These are phyloP conservation scores for Xenentodon cancila DNA, from an alignment of 2,797 vertebrate genomes.

Conservation along the genomic window DNA sequence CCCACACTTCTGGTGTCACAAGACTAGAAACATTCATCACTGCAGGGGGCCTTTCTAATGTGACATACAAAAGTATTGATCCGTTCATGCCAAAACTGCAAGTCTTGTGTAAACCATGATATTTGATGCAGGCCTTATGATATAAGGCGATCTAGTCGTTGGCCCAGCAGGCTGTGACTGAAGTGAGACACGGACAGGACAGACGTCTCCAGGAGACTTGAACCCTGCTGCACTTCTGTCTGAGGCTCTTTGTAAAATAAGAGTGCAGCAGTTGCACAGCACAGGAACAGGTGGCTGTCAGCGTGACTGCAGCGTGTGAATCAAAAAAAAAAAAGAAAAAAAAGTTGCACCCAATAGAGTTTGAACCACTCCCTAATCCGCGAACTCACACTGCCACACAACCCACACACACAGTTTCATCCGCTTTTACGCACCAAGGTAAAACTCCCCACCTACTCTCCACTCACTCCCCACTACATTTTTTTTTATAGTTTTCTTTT, in stretches of 20 bases:
- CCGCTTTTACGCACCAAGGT: constrained; percentile 1
- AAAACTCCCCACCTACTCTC: constrained; percentile 16
- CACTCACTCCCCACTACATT: background rate
- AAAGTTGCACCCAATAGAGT: constrained; percentile 37
- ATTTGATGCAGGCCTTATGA: background rate
- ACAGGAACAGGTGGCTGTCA: constrained; percentile 66
- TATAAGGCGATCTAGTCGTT: too few species aligned
- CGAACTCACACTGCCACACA: too few species aligned
- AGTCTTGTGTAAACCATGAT: constrained; percentile 10
- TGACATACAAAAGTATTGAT: constrained; percentile 13
- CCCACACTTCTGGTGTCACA: constrained; percentile 62
- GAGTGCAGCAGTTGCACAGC: too few species aligned
- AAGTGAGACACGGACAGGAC: too few species aligned
- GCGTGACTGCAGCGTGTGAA: constrained; percentile 44
- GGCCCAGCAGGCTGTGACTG: too few species aligned
- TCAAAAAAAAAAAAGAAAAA: constrained; percentile 53
- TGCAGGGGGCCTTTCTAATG: constrained; percentile 14
- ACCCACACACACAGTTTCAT: constrained; percentile 1
- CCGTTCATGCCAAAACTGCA: constrained; percentile 19
- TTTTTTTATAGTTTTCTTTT: background rate
- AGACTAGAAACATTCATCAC: constrained; percentile 44
- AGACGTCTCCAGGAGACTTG: too few species aligned
- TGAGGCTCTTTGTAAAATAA: too few species aligned
- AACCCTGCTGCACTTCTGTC: too few species aligned
- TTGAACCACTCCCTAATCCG: constrained; percentile 28